Conservation (phyloP, 2,797 vertebrate genomes). For the Petrocephalus sullivani region DNA sequence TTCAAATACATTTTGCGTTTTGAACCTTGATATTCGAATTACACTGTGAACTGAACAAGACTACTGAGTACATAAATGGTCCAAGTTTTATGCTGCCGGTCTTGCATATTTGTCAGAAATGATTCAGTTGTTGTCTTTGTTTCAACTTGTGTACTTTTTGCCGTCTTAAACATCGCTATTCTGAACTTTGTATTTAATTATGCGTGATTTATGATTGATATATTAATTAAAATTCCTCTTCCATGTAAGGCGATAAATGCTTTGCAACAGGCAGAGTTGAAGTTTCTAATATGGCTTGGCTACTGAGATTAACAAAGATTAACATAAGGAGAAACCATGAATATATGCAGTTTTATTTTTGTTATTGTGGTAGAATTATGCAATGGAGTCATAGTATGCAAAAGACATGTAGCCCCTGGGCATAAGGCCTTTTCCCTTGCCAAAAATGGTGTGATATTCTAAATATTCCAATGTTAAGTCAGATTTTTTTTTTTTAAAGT, state of each 20-base stretch:
- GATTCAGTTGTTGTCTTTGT: background rate
- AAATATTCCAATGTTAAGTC: background rate
- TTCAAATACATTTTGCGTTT: slow-evolving; percentile 3
- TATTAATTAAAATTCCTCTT: slow-evolving; percentile 1
- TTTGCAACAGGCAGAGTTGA: background rate
- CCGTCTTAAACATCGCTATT: background rate
- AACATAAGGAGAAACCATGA: background rate
- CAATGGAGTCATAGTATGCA: background rate
- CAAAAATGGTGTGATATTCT: background rate
- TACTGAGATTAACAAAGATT: background rate
- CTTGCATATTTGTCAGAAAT: background rate
- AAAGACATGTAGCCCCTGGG: background rate
- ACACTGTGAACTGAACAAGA: background rate
- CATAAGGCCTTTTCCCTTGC: background rate
- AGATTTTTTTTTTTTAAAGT: background rate
- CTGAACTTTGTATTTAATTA: background rate
- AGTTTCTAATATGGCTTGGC: background rate
- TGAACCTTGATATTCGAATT: background rate
- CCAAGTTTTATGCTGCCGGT: background rate
- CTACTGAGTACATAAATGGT: background rate
- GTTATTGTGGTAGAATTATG: background rate
- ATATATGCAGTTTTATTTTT: background rate
- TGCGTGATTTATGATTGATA: background rate
- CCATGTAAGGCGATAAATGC: background rate
- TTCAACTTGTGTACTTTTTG: background rate